Conservation (phyloP, 2,113 vertebrate genomes). For the Crocuta crocuta region DNA sequence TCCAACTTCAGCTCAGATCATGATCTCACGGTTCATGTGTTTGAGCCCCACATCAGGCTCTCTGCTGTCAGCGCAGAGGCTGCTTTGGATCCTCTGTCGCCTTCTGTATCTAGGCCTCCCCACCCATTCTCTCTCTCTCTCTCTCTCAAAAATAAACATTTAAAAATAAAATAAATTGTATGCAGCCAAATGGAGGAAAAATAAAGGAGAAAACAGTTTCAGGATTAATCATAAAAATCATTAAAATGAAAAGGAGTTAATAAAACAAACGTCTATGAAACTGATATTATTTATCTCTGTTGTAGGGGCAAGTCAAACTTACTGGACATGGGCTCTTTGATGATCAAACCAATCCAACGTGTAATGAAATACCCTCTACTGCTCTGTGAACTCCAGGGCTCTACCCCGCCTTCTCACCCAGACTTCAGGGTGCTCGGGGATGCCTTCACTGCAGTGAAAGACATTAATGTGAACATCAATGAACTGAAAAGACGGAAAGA, state of each 20-base stretch:
- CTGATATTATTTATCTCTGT: conserved; percentile 50
- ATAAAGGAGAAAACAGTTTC: not conserved
- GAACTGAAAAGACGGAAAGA: conserved; percentile 97
- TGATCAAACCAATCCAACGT: conserved; percentile 98
- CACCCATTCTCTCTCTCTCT: too few relatives aligned
- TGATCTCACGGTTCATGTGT: too few relatives aligned
- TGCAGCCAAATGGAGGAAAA: not conserved
- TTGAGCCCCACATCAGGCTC: too few relatives aligned
- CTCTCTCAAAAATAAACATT: too few relatives aligned
- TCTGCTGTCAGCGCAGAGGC: too few relatives aligned
- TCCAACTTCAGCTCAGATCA: too few relatives aligned
- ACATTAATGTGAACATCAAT: conserved; percentile 96
- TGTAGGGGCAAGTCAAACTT: conserved; percentile 94
- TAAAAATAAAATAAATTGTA: not conserved
- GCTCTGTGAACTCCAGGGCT: conserved; percentile 92
- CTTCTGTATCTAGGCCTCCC: too few relatives aligned
- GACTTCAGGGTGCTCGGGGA: conserved; percentile 90
- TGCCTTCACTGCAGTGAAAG: conserved; percentile 91
- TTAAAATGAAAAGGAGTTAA: not conserved
- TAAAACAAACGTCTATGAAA: not conserved
- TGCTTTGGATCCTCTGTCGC: too few relatives aligned
- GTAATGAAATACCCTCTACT: conserved; percentile 98
- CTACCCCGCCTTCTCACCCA: conserved; percentile 94
- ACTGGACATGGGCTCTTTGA: conserved; percentile 95
- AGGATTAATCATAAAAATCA: not conserved